Evolutionary conservation across 2,888 invertebrate genomes (phyloP).

Genomic region (Melipona bicolor): DNA sequence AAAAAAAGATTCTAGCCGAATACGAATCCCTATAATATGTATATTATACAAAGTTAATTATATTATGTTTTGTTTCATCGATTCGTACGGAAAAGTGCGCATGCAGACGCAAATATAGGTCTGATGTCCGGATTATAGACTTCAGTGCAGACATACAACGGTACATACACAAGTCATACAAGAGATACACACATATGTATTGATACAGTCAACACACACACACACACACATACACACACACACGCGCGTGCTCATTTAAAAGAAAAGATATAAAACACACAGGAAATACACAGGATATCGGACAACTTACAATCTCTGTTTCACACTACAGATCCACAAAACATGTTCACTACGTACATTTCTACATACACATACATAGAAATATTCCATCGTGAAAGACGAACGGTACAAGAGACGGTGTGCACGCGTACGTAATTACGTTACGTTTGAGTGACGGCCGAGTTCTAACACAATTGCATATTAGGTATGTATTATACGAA

Average conservation of each 20-base stretch:
- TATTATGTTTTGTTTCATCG: constrained; percentile 75
- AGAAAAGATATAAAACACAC: background rate
- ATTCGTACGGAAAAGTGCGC: constrained; percentile 62
- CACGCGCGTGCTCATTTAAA: background rate
- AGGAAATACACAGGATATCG: background rate
- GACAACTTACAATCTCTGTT: background rate
- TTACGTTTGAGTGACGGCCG: constrained; percentile 80
- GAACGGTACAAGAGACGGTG: constrained; percentile 66
- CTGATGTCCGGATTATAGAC: constrained; percentile 58
- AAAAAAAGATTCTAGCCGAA: constrained; percentile 74
- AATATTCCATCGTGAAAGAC: constrained; percentile 56
- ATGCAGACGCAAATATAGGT: constrained; percentile 60
- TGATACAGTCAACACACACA: background rate
- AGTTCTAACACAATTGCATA: constrained; percentile 82
- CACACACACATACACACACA: background rate
- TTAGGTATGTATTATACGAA: constrained; percentile 84
- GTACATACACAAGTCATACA: constrained; percentile 22
- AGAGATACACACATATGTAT: constrained; percentile 6
- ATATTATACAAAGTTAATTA: constrained; percentile 81
- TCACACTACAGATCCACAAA: background rate
- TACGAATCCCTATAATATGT: constrained; percentile 81
- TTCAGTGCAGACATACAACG: constrained; percentile 34
- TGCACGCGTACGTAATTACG: constrained; percentile 75
- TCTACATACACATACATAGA: constrained; percentile 21
- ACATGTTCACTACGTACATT: background rate